Conservation (phyloP, 2,113 vertebrate species). For the Microtus richardsoni region DNA sequence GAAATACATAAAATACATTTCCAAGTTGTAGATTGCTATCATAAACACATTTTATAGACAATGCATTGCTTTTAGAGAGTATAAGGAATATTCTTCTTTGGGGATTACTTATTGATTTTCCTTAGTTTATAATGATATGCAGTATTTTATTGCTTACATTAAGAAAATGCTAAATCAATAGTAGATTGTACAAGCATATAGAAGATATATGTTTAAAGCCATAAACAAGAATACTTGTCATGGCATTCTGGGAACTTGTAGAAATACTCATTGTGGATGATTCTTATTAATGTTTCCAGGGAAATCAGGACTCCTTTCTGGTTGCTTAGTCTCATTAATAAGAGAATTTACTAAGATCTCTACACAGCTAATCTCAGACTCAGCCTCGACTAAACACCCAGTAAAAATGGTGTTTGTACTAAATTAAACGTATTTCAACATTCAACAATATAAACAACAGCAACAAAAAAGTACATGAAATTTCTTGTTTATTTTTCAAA, state of each 20-base stretch:
- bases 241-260: background rate
- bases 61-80: constrained; percentile 21
- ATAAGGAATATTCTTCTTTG: constrained; percentile 45
- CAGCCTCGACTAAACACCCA: background rate
- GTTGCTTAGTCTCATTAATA: background rate
- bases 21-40: constrained; percentile 42
- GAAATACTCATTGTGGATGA: background rate
- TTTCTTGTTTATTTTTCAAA: background rate
- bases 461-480: background rate
- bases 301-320: background rate
- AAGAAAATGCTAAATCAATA: constrained; percentile 55
- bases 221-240: background rate
- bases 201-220: background rate
- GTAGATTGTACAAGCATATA: background rate
- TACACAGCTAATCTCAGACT: background rate
- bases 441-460: background rate
- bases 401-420: background rate
- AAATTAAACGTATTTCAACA: background rate
- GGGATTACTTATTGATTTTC: constrained; percentile 58
- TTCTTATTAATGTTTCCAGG: background rate
- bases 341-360: background rate
- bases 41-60: constrained; percentile 61
- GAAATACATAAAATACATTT: background rate
- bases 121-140: constrained; percentile 28
- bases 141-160: constrained; percentile 57